Base-by-base conservation (phyloP, 2,888 invertebrate genomes). In the Hyposoter didymator region DNA sequence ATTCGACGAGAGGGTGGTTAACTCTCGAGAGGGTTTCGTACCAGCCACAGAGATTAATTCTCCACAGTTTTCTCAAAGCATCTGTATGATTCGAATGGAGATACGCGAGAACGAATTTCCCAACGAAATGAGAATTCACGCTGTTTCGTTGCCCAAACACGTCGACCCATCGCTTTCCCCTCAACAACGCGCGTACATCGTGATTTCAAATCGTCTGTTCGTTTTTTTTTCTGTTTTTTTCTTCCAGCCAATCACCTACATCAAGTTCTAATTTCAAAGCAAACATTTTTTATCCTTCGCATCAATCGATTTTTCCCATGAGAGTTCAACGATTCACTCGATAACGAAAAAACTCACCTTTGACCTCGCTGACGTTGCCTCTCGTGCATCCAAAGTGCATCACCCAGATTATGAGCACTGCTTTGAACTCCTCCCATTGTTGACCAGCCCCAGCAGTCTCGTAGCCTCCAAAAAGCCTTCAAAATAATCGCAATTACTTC, bases 371-470 rank as follows among this genome's bases (percentile, higher is more conserved):
- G 93, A 81, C 91, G 92, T 81, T 93, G 93, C 78, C 93, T 89
- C 87, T 94, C 94, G 59, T 94, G 94, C 83, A 91, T 90, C 94
- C 93, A 94, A 87, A 94, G 90, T 70, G 93, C 92, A 84, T 93
- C 94, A 35, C 94, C 93, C 74, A 93, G 90, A 88, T 88, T 92
- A 84, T 93, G 93, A 73, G 93, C 88, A 82, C 93, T 93, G 87
- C 93, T 94, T 79, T 94, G 94, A 64, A 91, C 92, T 78, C 94
- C 93, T 49, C 94, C 94, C 94, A 94, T 94, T 73, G 76, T 89
- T 49, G 45, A 74, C 73, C 39, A 39, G 59, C 28, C 28, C 10
- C 47, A 62, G 22, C 45, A 64, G 67, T 49, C 35, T 73, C 45
- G 19, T 52, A 67, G 76, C 67, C 73, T 62, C 62, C 73, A n/a